phyloP scores from a whole-genome alignment of 2,113 vertebrate species.

The Mobula hypostoma region DNA sequence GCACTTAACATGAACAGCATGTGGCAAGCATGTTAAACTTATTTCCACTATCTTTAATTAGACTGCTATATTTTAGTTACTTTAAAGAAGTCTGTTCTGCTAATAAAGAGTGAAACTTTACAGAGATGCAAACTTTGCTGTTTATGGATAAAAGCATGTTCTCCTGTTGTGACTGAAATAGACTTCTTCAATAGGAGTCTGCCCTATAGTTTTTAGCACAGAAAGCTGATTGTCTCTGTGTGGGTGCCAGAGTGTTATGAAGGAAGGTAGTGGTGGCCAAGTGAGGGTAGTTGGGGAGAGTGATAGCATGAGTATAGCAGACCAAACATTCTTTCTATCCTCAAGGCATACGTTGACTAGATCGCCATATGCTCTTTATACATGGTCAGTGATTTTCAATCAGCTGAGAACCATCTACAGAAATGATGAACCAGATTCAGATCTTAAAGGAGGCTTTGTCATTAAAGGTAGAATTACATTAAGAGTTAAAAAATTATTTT shows the following conservation, averaged over 20 bases:
- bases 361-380: not conserved
- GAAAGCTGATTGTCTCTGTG: not conserved
- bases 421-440: not conserved
- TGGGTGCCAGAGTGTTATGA: not conserved
- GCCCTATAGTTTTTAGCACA: not conserved
- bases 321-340: not conserved
- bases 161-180: not conserved
- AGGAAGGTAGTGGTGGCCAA: too few species aligned
- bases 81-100: conserved; percentile 6
- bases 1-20: not conserved
- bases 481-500: not conserved
- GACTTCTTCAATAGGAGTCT: not conserved
- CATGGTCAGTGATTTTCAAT: not conserved
- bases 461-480: not conserved
- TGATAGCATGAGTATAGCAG: not conserved
- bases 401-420: not conserved
- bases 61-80: conserved; percentile 14
- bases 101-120: not conserved
- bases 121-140: not conserved
- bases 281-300: too few species aligned
- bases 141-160: not conserved
- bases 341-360: not conserved
- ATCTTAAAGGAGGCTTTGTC: not conserved
- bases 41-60: not conserved
- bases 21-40: not conserved